Evolutionary conservation across 2,113 vertebrate species (phyloP), one percentile per base, ranked within the genome.

Genomic region (Nothoprocta perdicaria): DNA sequence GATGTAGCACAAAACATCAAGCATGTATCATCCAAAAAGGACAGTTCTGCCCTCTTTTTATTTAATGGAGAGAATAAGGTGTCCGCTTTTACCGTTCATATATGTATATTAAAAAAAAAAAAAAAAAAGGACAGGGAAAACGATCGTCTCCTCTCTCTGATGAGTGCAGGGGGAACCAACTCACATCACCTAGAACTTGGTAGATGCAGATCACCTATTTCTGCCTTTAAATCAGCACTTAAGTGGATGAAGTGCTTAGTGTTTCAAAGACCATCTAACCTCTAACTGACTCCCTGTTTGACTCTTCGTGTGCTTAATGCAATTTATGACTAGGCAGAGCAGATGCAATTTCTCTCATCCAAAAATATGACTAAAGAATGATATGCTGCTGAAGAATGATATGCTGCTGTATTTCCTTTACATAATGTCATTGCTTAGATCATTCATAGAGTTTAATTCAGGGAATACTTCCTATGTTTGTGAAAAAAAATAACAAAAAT

Each of bases 11-110:
- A 80, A 62, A n/a, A n/a, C 1, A 23, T n/a, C 1, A 26, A 23
- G 6, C 76, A 77, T 12, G 18, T 58, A 33, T 62, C 21, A 41
- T 6, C 53, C 55, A 57, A 33, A 88, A 77, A 6, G 29, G 21
- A 50, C 13, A 45, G 9, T 65, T 45, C 14, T 8, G 23, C 50
- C 14, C 3, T 35, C 4, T 65, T 7, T 27, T 9, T 77, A 6
- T 48, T 74, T 77, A 9, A 5, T 57, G 27, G 12, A 65, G 16
- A 4, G 72, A 65, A 55, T 23, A 3, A 41, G 10, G 5, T 5
- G 80, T 9, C 13, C 4, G 0, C 0, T 55, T 58, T n/a, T 58
- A n/a, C 6, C 1, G 0, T 5, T 55, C 27, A 29, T 48, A 19
- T 40, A 5, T 14, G 21, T 48, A 48, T 22, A 23, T 46, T 19